Conservation (phyloP, 1,140 invertebrate genomes). For the Geopemphigus sp. region DNA sequence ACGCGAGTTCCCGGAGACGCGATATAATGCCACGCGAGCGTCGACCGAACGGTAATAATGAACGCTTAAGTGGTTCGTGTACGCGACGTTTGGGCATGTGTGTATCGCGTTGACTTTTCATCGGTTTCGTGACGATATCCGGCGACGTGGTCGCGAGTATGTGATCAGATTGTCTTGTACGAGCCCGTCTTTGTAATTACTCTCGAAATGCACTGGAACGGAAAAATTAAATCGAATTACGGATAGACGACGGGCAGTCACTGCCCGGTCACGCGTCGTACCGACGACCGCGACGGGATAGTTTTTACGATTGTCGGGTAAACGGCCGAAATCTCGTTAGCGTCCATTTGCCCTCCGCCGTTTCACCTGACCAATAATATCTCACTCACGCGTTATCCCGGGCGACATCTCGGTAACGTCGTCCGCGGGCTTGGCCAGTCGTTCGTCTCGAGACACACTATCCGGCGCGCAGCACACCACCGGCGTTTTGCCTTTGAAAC, state of each 20-base stretch:
- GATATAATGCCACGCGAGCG: too few relatives aligned
- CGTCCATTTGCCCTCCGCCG: background rate
- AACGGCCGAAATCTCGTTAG: too few relatives aligned
- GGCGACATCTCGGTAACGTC: background rate
- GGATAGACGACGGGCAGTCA: too few relatives aligned
- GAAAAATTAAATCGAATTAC: background rate
- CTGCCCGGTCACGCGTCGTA: too few relatives aligned
- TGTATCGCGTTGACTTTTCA: background rate
- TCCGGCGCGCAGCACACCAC: constrained; percentile 31
- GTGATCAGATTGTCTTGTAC: constrained; percentile 19
- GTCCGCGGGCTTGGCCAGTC: background rate
- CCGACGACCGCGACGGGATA: too few relatives aligned
- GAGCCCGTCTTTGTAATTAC: background rate
- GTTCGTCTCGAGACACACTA: background rate
- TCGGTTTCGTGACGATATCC: background rate
- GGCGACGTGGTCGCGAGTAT: constrained; percentile 28
- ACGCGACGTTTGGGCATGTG: too few relatives aligned
- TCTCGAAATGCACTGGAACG: constrained; percentile 33
- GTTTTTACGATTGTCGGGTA: background rate
- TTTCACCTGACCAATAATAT: background rate
- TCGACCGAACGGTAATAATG: too few relatives aligned
- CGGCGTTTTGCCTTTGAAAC: constrained; percentile 35
- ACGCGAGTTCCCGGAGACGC: too few relatives aligned
- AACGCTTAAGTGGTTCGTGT: too few relatives aligned
- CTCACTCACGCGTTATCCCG: constrained; percentile 6